Evolutionary conservation across 1,140 invertebrate genomes (phyloP).

Genomic region (Conopomorpha cramerella): DNA sequence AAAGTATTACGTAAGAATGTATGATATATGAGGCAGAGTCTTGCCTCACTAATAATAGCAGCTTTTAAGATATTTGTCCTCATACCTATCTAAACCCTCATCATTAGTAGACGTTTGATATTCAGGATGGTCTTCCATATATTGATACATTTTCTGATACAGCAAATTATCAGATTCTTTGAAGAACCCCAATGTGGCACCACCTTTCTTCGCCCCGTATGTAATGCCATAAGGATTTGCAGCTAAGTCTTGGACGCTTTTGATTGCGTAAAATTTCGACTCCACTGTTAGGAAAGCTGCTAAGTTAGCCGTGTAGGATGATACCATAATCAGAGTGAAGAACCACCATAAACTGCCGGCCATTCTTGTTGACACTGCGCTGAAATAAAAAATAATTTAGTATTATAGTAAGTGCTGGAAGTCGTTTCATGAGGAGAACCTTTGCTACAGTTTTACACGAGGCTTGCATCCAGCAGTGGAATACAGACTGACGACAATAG

Average conservation of each 20-base stretch:
- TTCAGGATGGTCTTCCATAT: constrained; percentile 71
- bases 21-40: no score
- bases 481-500: no score
- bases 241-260: constrained; percentile 83
- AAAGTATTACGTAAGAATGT: no score
- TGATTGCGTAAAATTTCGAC: constrained; percentile 80
- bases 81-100: constrained; percentile 72
- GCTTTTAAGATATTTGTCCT: no score
- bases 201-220: constrained; percentile 83
- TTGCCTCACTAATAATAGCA: no score
- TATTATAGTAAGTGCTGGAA: no score
- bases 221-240: constrained; percentile 71
- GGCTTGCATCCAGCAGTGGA: no score
- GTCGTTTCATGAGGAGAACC: no score
- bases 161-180: constrained; percentile 71
- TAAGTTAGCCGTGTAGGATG: constrained; percentile 95
- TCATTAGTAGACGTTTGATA: constrained; percentile 72
- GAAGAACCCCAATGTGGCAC: constrained; percentile 86
- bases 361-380: constrained; percentile 78
- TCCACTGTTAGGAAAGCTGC: constrained; percentile 96
- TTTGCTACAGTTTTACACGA: no score
- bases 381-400: constrained; percentile 45
- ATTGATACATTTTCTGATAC: constrained; percentile 81
- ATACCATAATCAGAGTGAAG: constrained; percentile 94
- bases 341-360: constrained; percentile 91